These are phyloP conservation scores for Eucera pruinosa DNA, from an alignment of 2,888 invertebrate genomes.

Conservation along the genomic window DNA sequence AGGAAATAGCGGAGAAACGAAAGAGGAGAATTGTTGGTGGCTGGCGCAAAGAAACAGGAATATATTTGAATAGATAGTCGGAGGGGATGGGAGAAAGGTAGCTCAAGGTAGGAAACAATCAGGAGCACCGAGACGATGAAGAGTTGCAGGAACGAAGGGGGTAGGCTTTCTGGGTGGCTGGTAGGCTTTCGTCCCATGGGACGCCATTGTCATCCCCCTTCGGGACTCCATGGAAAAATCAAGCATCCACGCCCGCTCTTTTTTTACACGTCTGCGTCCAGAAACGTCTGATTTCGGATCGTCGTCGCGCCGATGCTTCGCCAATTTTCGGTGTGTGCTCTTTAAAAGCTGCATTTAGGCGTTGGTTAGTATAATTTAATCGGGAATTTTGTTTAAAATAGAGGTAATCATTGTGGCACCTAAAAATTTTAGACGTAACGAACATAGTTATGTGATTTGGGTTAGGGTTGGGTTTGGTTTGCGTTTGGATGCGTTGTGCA, in stretches of 20 bases:
- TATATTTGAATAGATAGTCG: slow-evolving; percentile 42
- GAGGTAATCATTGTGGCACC: no score
- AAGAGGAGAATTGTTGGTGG: no score
- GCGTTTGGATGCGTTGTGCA: no score
- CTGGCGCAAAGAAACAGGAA: slow-evolving; percentile 57
- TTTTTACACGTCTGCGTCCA: slow-evolving; percentile 34
- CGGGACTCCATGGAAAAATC: slow-evolving; percentile 80
- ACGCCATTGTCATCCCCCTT: slow-evolving; percentile 82
- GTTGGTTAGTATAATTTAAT: no score
- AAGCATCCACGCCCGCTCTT: slow-evolving; percentile 66
- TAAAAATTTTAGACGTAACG: no score
- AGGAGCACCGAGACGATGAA: slow-evolving; percentile 76
- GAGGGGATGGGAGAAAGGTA: slow-evolving; percentile 68
- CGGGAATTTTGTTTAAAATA: no score
- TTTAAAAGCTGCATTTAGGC: no score
- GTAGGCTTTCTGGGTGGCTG: slow-evolving; percentile 73
- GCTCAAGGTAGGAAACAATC: slow-evolving; percentile 82
- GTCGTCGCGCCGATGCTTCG: no score
- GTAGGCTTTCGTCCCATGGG: slow-evolving; percentile 81
- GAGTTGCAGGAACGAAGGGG: slow-evolving; percentile 63
- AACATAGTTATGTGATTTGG: no score
- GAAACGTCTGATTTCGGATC: slow-evolving; percentile 40
- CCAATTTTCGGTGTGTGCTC: no score
- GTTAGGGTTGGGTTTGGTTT: no score
- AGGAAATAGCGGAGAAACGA: no score